A percentile compares a stretch with the other conserved stretches of the same genome.
Evolutionary conservation across 2,797 vertebrate genomes (phyloP).

Genomic region (Brotogeris chrysoptera): DNA sequence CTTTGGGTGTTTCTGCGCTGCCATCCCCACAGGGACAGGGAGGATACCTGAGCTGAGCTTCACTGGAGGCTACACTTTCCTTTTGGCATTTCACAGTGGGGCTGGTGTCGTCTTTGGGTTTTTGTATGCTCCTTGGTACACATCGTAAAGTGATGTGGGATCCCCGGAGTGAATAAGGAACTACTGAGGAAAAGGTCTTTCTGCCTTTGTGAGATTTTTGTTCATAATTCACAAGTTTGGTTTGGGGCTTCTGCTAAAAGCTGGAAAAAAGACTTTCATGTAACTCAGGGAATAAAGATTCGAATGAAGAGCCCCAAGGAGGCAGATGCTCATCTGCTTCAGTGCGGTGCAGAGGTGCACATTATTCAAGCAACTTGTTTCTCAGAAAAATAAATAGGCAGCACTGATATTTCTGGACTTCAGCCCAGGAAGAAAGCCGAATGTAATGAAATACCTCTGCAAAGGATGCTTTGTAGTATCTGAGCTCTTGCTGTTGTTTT

Average conservation of each 20-base stretch:
- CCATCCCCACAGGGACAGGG: neutral
- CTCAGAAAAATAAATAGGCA: neutral
- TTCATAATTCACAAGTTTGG: neutral
- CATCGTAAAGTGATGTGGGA: neutral
- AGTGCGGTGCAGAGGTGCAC: neutral
- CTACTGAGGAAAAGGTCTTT: neutral
- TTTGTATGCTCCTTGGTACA: neutral
- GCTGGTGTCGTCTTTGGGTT: neutral
- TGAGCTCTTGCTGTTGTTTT: neutral
- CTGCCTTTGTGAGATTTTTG: neutral
- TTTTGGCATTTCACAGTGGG: neutral
- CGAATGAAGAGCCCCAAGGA: neutral
- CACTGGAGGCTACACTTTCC: neutral
- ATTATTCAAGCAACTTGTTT: neutral
- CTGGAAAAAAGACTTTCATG: neutral
- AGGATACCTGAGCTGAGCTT: neutral
- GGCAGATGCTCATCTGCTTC: neutral
- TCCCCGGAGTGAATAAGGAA: neutral
- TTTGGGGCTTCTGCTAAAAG: neutral
- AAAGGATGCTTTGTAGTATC: neutral
- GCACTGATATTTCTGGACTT: neutral
- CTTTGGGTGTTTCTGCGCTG: neutral
- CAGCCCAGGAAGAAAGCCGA: neutral
- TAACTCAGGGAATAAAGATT: neutral
- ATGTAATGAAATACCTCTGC: constrained; percentile 11